Evolutionary conservation across 2,888 invertebrate genomes (phyloP).

Genomic region (Crocallis elinguaria): DNA sequence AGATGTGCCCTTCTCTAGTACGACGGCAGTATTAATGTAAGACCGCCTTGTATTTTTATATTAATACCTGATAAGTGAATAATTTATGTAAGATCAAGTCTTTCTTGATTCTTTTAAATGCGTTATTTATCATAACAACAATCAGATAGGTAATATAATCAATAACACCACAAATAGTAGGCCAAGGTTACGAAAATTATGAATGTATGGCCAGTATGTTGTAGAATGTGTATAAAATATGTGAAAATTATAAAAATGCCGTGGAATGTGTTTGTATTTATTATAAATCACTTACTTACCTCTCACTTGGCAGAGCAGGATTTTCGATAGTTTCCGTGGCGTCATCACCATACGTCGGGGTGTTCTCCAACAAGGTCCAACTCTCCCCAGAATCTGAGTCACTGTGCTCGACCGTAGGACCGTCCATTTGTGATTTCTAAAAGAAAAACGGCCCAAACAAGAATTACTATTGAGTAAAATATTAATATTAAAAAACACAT

Average conservation of each 20-base stretch:
- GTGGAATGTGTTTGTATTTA: not conserved
- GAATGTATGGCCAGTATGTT: not conserved
- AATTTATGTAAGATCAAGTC: no score
- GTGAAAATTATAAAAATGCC: not conserved
- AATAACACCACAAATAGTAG: conserved; percentile 10
- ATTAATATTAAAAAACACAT: not conserved
- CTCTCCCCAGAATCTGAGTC: conserved; percentile 83
- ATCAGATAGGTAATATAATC: no score
- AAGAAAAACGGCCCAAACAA: not conserved
- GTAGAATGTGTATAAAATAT: not conserved
- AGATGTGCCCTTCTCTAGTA: no score
- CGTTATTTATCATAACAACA: no score
- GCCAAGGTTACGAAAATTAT: conserved; percentile 34
- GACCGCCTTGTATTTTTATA: no score
- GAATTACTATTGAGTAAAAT: not conserved
- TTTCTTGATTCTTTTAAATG: no score
- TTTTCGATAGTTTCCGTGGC: conserved; percentile 54
- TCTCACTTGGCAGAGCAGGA: conserved; percentile 42
- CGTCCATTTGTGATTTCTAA: conserved; percentile 65
- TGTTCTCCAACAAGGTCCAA: conserved; percentile 75
- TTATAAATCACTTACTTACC: conserved; percentile 42
- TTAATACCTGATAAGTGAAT: no score
- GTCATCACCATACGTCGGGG: conserved; percentile 56
- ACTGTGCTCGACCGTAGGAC: conserved; percentile 66
- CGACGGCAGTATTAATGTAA: no score